These are phyloP conservation scores for Drosophila fuyamai DNA, from an alignment of 1,140 invertebrate genomes.

Conservation along the genomic window DNA sequence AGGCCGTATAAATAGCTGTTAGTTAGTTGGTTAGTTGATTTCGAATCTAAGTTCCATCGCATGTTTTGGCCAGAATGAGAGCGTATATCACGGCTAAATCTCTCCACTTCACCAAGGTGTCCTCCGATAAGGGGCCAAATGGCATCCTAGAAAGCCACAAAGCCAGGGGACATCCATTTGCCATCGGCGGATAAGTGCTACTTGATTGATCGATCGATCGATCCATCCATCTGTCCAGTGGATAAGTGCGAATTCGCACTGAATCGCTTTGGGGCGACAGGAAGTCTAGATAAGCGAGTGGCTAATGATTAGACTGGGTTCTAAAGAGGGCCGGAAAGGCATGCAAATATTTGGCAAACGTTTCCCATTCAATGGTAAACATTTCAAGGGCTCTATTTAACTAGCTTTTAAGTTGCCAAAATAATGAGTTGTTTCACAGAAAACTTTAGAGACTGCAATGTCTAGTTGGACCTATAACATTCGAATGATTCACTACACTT, in stretches of 20 bases:
- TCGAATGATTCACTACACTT: too few relatives aligned
- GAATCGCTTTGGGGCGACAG: constrained; percentile 21
- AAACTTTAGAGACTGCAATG: not conserved
- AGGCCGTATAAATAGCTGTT: not conserved
- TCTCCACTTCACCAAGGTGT: not conserved
- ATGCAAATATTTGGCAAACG: constrained; percentile 10
- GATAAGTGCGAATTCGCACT: not conserved
- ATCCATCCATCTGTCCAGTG: not conserved
- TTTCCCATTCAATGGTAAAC: constrained; percentile 9
- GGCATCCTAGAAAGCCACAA: not conserved
- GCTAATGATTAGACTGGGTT: constrained; percentile 1
- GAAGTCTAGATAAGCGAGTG: constrained; percentile 36
- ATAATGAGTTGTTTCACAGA: not conserved
- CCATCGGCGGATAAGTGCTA: constrained; percentile 15
- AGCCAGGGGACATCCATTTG: constrained; percentile 10
- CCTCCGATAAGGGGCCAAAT: constrained; percentile 10
- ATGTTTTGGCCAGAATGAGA: not conserved
- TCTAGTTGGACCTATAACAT: too few relatives aligned
- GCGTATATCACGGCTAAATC: constrained; percentile 3
- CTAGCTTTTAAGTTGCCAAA: not conserved
- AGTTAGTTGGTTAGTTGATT: not conserved
- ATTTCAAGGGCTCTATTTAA: constrained; percentile 1
- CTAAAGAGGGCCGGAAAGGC: constrained; percentile 4
- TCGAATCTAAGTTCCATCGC: constrained; percentile 9
- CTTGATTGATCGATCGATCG: constrained; percentile 40